Conservation (phyloP, 1,140 invertebrate species). For the Drosophila pruinosa region DNA sequence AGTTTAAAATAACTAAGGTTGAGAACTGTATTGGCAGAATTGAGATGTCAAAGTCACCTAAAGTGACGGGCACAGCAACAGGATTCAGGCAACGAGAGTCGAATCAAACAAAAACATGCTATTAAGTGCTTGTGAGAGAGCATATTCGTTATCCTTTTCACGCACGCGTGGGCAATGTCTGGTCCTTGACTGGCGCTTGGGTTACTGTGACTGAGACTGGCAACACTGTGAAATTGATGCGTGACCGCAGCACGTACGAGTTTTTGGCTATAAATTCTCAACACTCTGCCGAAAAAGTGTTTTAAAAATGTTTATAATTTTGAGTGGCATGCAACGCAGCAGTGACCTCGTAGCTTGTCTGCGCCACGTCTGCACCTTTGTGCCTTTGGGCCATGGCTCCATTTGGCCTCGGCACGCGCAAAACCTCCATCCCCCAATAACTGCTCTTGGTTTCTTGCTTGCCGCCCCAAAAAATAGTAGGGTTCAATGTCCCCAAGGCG, state of each 20-base stretch:
- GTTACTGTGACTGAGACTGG: neutral
- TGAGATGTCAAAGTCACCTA: slow-evolving; percentile 10
- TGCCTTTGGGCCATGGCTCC: slow-evolving; percentile 30
- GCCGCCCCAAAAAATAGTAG: slow-evolving; percentile 12
- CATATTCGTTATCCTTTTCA: slow-evolving; percentile 22
- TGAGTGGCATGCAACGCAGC: slow-evolving; percentile 25
- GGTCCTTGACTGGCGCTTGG: neutral
- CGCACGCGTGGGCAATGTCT: slow-evolving; percentile 27
- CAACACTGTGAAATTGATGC: slow-evolving; percentile 54
- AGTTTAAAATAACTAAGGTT: neutral
- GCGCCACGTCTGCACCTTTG: slow-evolving; percentile 72
- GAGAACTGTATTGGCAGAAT: neutral
- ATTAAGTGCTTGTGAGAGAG: slow-evolving; percentile 46
- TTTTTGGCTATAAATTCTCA: slow-evolving; percentile 68
- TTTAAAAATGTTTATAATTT: slow-evolving; percentile 81
- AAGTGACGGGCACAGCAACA: slow-evolving; percentile 11
- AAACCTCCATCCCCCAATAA: neutral
- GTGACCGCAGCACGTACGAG: slow-evolving; percentile 72
- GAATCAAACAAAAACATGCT: slow-evolving; percentile 56
- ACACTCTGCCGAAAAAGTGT: slow-evolving; percentile 58
- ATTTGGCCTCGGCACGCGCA: slow-evolving; percentile 59
- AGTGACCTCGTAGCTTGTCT: slow-evolving; percentile 7
- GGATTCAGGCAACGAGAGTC: slow-evolving; percentile 34
- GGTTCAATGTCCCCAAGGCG: slow-evolving; percentile 72
- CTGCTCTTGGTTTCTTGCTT: neutral